These are phyloP conservation scores for Melanostoma scalare DNA, from an alignment of 2,888 invertebrate genomes.

Conservation along the genomic window DNA sequence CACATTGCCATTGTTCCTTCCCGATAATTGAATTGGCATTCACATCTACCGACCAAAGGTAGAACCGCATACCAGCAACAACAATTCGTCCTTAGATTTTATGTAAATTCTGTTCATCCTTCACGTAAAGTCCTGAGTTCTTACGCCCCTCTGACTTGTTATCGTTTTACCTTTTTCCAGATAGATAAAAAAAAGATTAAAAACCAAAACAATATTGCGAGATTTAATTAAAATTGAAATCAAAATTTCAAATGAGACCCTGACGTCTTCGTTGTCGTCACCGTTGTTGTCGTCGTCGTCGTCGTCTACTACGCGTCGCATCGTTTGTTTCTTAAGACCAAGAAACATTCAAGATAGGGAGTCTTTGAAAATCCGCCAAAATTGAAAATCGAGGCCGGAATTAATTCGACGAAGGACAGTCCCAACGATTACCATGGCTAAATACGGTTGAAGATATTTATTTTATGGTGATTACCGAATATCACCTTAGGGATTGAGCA, in stretches of 20 bases:
- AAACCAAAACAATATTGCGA: conserved; percentile 47
- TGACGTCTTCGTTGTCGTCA: not conserved
- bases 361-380: conserved; percentile 47
- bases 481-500: conserved; percentile 22
- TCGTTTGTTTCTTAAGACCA: conserved; percentile 1
- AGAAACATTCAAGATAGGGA: conserved; percentile 40
- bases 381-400: conserved; percentile 55
- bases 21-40: conserved; percentile 67
- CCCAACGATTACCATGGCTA: conserved; percentile 32
- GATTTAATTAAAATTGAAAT: conserved; percentile 69
- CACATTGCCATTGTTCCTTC: conserved; percentile 37
- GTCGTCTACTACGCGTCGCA: not conserved
- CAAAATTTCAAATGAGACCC: conserved; percentile 58
- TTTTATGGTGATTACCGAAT: conserved; percentile 53
- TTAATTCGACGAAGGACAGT: conserved; percentile 51
- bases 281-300: not conserved
- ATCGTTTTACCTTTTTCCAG: conserved; percentile 26
- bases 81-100: conserved; percentile 39
- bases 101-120: conserved; percentile 53
- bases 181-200: conserved; percentile 30
- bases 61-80: conserved; percentile 15
- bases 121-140: conserved; percentile 14
- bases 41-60: conserved; percentile 39
- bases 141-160: conserved; percentile 8
- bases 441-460: conserved; percentile 47